Conservation (phyloP, 64 coral and sea anemone genomes). For the Montipora efflorescens region DNA sequence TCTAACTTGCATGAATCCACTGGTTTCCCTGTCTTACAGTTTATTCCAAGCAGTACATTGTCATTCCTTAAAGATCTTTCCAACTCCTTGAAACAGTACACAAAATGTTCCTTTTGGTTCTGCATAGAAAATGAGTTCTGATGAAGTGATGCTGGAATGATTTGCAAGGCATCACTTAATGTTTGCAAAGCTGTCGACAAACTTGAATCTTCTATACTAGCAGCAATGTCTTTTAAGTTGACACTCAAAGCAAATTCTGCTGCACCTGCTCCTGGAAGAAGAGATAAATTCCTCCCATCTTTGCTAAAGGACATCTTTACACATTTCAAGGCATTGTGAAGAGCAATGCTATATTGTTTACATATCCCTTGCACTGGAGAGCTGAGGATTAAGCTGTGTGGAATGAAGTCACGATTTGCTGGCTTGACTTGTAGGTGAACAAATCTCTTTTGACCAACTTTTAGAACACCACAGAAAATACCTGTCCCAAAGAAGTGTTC, state of each 20-base stretch:
- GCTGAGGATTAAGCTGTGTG: conserved; percentile 71
- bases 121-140: conserved; percentile 63
- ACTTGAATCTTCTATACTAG: conserved; percentile 19
- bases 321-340: conserved; percentile 80
- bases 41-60: conserved; percentile 55
- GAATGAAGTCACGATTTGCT: neutral
- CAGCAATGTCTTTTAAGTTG: conserved; percentile 42
- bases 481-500: conserved; percentile 74
- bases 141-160: conserved; percentile 62
- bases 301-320: conserved; percentile 76
- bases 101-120: conserved; percentile 50
- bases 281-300: neutral
- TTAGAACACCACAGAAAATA: conserved; percentile 63
- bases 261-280: conserved; percentile 82
- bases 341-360: conserved; percentile 77
- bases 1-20: conserved; percentile 33
- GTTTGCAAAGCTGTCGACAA: conserved; percentile 63
- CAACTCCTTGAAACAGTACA: conserved; percentile 30
- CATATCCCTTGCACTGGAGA: conserved; percentile 86
- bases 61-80: conserved; percentile 68
- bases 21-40: conserved; percentile 48
- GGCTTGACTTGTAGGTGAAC: conserved; percentile 49
- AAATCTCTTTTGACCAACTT: conserved; percentile 67
- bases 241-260: conserved; percentile 72
- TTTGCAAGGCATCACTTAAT: conserved; percentile 67